These are phyloP conservation scores for Urocitellus parryii DNA, from an alignment of 2,113 vertebrate genomes.

Conservation along the genomic window DNA sequence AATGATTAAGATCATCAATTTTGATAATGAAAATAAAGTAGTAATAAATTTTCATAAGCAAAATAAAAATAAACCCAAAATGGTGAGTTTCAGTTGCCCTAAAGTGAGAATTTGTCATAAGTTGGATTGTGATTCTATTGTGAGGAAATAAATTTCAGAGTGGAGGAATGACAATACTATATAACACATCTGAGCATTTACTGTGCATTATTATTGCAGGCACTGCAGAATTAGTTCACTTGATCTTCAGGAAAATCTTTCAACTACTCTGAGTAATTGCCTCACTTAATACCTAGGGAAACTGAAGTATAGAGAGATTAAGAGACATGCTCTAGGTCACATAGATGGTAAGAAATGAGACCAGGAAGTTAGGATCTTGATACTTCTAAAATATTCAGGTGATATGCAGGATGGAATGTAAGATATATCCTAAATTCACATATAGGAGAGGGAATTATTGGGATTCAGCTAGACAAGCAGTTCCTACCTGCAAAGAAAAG, in stretches of 20 bases:
- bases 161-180: neutral
- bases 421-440: neutral
- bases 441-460: too few relatives aligned
- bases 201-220: neutral
- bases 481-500: neutral
- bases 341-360: neutral
- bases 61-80: neutral
- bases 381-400: neutral
- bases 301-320: neutral
- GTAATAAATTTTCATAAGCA: neutral
- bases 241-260: neutral
- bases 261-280: neutral
- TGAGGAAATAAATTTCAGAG: neutral
- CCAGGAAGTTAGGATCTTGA: neutral
- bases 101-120: neutral
- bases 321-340: neutral
- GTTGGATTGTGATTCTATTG: neutral
- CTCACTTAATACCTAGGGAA: neutral
- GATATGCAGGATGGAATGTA: neutral
- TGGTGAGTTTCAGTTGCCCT: neutral
- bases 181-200: neutral
- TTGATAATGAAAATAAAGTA: neutral
- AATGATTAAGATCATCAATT: neutral
- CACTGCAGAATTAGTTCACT: neutral
- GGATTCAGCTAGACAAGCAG: neutral